phyloP scores from a whole-genome alignment of 2,113 vertebrate genomes.

The Pseudorhombus dupliciocellatus region DNA sequence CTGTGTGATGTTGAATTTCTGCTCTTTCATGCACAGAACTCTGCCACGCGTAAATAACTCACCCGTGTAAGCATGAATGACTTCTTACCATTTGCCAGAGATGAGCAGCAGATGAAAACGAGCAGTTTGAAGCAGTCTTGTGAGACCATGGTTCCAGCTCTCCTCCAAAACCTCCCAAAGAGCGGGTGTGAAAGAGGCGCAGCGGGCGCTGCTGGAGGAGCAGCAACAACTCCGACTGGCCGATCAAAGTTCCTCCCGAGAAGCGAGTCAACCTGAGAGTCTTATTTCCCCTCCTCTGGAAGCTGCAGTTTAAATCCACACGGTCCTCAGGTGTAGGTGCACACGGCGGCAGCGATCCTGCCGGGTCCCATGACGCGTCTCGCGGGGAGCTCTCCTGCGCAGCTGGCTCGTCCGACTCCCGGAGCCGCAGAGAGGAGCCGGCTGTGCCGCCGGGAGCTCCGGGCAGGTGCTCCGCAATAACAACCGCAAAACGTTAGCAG shows the following conservation, averaged over 20 bases:
- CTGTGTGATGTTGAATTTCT: not conserved
- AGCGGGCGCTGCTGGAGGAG: constrained; percentile 5
- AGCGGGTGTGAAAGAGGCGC: constrained; percentile 7
- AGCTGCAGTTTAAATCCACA: constrained; percentile 19
- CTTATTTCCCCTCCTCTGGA: constrained; percentile 1
- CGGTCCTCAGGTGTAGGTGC: constrained; percentile 41
- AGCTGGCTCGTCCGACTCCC: constrained; percentile 37
- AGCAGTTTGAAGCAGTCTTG: constrained; percentile 44
- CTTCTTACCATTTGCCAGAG: constrained; percentile 71
- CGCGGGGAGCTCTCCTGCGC: constrained; percentile 57
- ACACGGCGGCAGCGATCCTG: constrained; percentile 16
- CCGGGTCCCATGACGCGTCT: constrained; percentile 56
- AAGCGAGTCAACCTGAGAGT: not conserved
- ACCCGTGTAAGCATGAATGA: not conserved
- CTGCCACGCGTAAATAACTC: not conserved
- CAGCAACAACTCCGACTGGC: constrained; percentile 8
- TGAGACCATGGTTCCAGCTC: constrained; percentile 66
- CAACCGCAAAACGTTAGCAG: not conserved
- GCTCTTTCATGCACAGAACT: constrained; percentile 2
- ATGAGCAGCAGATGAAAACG: constrained; percentile 59
- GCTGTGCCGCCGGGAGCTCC: constrained; percentile 45
- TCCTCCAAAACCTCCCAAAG: constrained; percentile 36
- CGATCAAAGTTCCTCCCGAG: not conserved
- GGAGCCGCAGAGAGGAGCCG: constrained; percentile 37
- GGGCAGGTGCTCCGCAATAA: constrained; percentile 73